Conservation (phyloP, 2,797 vertebrate species). For the Peromyscus aztecus region DNA sequence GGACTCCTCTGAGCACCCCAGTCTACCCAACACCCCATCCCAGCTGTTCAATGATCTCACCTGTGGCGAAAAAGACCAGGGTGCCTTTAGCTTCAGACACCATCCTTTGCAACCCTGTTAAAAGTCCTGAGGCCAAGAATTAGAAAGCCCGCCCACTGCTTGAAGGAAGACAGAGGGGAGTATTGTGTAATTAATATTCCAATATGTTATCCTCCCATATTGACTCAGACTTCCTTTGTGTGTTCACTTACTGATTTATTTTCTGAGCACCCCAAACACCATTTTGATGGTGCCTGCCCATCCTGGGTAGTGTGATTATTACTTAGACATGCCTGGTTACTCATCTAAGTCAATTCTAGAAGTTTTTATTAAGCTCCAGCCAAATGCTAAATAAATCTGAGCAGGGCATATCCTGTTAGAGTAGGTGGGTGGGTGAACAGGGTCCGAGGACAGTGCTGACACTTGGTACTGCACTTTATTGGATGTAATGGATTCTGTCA, state of each 20-base stretch:
- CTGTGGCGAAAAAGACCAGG: background rate
- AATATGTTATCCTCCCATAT: slow-evolving; percentile 63
- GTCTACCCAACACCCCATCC: background rate
- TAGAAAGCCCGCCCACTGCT: slow-evolving; percentile 56
- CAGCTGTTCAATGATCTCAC: background rate
- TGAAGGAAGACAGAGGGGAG: slow-evolving; percentile 33
- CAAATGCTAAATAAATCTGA: background rate
- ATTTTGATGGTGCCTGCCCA: background rate
- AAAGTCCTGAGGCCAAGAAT: background rate
- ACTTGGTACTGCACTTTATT: slow-evolving; percentile 29
- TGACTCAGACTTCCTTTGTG: slow-evolving; percentile 58
- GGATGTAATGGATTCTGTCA: background rate
- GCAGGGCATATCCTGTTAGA: background rate
- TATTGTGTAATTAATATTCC: slow-evolving; percentile 78
- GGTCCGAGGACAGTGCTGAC: background rate
- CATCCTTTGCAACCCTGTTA: background rate
- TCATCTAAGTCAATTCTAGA: slow-evolving; percentile 53
- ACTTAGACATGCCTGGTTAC: slow-evolving; percentile 13
- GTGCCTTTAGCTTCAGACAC: background rate
- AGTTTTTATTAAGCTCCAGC: slow-evolving; percentile 44
- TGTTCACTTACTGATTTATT: slow-evolving; percentile 51
- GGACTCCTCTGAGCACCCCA: background rate
- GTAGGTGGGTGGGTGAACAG: too few relatives aligned
- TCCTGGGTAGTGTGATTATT: slow-evolving; percentile 19
- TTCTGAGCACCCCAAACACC: slow-evolving; percentile 16